phyloP scores from a whole-genome alignment of 1,140 invertebrate genomes.

The Formica exsecta region DNA sequence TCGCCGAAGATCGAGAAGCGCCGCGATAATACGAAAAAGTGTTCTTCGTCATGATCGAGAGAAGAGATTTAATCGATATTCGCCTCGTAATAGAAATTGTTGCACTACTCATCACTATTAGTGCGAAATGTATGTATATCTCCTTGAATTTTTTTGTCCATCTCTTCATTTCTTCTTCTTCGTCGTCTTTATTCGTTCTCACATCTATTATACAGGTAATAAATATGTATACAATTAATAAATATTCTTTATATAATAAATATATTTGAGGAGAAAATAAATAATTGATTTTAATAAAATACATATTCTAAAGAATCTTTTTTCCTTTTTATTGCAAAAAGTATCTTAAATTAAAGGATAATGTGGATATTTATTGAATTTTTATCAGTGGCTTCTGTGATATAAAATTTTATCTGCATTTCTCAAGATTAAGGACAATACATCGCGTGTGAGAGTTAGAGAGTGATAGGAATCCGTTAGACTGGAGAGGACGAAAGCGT shows the following conservation, averaged over 20 bases:
- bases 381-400: not conserved
- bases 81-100: not conserved
- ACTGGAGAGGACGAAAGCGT: conserved; percentile 29
- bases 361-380: not conserved
- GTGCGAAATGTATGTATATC: not conserved
- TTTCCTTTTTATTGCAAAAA: not conserved
- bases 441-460: conserved; percentile 42
- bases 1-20: not conserved
- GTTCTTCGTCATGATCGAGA: not conserved
- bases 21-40: conserved; percentile 12
- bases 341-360: not conserved
- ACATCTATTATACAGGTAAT: not conserved
- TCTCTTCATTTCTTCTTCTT: not conserved
- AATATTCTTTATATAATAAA: conserved; percentile 10
- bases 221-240: not conserved
- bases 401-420: conserved; percentile 20
- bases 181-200: not conserved
- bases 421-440: conserved; percentile 11
- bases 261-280: not conserved
- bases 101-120: not conserved
- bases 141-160: not conserved
- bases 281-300: not conserved
- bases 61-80: not conserved
- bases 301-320: not conserved
- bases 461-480: conserved; percentile 56